Evolutionary conservation across 2,888 invertebrate genomes (phyloP).

Genomic region (Anorthoa munda): DNA sequence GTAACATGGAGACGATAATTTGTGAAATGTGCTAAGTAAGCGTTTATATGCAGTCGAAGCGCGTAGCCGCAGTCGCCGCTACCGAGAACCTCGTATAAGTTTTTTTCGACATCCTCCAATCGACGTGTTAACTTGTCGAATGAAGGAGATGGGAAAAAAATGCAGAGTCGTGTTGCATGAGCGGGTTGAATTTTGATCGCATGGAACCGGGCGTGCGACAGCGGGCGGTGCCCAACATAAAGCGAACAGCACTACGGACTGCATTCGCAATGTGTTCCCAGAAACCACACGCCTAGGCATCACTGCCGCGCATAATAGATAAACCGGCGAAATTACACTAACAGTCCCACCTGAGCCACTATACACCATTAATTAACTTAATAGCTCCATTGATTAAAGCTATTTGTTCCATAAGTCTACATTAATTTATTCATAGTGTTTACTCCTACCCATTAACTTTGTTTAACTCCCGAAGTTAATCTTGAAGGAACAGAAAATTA

Average conservation of each 20-base stretch:
- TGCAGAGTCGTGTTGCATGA: conserved; percentile 71
- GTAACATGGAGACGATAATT: conserved; percentile 69
- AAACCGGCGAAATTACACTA: conserved; percentile 27
- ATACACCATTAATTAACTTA: conserved; percentile 38
- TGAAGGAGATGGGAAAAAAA: conserved; percentile 79
- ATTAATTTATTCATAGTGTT: conserved; percentile 70
- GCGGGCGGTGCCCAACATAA: conserved; percentile 58
- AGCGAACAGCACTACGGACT: conserved; percentile 59
- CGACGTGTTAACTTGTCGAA: conserved; percentile 81
- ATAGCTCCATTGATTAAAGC: conserved; percentile 54
- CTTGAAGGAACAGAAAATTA: conserved; percentile 75
- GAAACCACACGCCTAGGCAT: conserved; percentile 58
- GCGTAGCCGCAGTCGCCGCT: conserved; percentile 64
- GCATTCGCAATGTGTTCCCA: conserved; percentile 68
- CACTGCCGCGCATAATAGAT: conserved; percentile 43
- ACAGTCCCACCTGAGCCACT: conserved; percentile 17
- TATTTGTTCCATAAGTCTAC: conserved; percentile 48
- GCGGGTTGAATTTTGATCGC: conserved; percentile 81
- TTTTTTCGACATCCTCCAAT: conserved; percentile 81
- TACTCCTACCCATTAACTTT: conserved; percentile 74
- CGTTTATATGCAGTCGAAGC: conserved; percentile 76
- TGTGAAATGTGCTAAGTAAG: conserved; percentile 71
- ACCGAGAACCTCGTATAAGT: conserved; percentile 73
- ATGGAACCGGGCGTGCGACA: conserved; percentile 66
- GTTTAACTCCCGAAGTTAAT: conserved; percentile 76